Conservation (phyloP, 2,888 invertebrate species). For the Bugula neritina region DNA sequence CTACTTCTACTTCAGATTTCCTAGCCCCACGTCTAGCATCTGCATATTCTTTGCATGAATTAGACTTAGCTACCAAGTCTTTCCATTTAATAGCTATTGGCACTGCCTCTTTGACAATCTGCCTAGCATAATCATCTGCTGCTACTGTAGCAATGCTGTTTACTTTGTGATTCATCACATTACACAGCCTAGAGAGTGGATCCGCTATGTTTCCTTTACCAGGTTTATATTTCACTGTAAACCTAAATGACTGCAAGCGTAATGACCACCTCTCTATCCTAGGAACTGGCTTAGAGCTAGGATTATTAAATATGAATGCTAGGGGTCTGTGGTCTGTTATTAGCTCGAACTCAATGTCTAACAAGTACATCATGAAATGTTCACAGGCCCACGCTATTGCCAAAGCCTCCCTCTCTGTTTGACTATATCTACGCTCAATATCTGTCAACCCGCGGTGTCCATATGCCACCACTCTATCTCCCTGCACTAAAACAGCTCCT, state of each 20-base stretch:
- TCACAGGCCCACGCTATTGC: slow-evolving; percentile 35
- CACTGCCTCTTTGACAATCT: too few species aligned
- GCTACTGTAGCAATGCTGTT: too few species aligned
- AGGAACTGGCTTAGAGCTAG: slow-evolving; percentile 35
- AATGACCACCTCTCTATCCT: slow-evolving; percentile 37
- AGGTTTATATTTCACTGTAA: slow-evolving; percentile 32
- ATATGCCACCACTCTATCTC: background rate
- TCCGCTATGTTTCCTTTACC: slow-evolving; percentile 33
- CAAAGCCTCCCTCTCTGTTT: slow-evolving; percentile 35
- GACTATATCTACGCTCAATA: slow-evolving; percentile 34
- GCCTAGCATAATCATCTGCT: too few species aligned
- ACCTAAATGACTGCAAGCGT: slow-evolving; percentile 33
- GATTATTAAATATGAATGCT: slow-evolving; percentile 34
- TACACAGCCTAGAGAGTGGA: background rate
- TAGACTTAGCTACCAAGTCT: too few species aligned
- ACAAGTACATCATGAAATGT: slow-evolving; percentile 37
- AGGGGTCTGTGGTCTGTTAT: slow-evolving; percentile 39
- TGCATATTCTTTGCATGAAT: too few species aligned
- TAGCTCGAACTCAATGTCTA: slow-evolving; percentile 35
- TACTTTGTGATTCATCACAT: too few species aligned
- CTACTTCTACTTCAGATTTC: too few species aligned
- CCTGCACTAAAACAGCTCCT: background rate
- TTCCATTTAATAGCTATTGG: too few species aligned
- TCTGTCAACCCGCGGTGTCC: background rate
- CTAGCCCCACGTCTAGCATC: too few species aligned